phyloP scores from a whole-genome alignment of 2,888 invertebrate genomes.

The Dermolepida albohirtum region DNA sequence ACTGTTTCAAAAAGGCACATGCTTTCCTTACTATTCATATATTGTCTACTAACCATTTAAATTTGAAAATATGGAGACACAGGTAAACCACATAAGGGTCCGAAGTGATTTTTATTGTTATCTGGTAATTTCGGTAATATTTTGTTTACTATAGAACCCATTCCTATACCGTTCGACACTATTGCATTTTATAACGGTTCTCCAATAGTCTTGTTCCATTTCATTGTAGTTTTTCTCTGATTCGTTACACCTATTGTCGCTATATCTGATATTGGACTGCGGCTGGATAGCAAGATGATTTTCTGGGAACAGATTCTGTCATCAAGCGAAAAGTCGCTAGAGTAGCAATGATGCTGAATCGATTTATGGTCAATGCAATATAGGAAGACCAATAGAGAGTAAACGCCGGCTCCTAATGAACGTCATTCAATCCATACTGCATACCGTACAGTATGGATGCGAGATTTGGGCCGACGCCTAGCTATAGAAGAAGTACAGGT shows the following conservation, averaged over 20 bases:
- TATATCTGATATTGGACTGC: conserved; percentile 71
- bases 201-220: conserved; percentile 94
- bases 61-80: conserved; percentile 93
- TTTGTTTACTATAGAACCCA: conserved; percentile 88
- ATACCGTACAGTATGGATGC: too few relatives aligned
- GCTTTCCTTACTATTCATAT: conserved; percentile 82
- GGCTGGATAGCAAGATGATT: too few relatives aligned
- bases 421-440: too few relatives aligned
- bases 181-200: conserved; percentile 95
- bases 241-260: conserved; percentile 94
- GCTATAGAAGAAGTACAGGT: too few relatives aligned
- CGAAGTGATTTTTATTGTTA: conserved; percentile 77
- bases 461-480: too few relatives aligned
- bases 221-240: conserved; percentile 96
- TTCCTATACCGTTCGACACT: conserved; percentile 97
- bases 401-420: too few relatives aligned
- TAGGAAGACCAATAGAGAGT: too few relatives aligned
- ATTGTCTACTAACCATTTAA: conserved; percentile 94
- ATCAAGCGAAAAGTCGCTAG: too few relatives aligned
- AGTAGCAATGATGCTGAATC: too few relatives aligned
- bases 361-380: too few relatives aligned
- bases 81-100: conserved; percentile 87
- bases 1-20: conserved; percentile 89
- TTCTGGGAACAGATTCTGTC: too few relatives aligned
- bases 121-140: conserved; percentile 81